A percentile compares a stretch with the other conserved stretches of the same genome.
Evolutionary conservation across 2,797 vertebrate genomes (phyloP).

Genomic region (Diglossa cyanea): DNA sequence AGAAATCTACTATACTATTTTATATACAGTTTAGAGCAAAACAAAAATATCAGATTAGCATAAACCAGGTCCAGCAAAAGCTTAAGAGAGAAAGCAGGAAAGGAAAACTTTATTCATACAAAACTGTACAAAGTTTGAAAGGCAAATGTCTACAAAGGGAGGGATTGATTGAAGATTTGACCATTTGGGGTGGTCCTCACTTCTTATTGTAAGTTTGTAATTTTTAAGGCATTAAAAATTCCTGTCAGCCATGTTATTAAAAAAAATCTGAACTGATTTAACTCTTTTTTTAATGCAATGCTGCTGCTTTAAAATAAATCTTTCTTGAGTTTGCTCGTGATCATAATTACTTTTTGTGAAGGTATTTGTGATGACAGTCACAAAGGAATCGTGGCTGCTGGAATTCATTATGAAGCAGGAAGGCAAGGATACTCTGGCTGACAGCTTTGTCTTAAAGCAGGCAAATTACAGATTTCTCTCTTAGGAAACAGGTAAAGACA

Average conservation of each 20-base stretch:
- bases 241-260: background rate
- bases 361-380: background rate
- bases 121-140: background rate
- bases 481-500: background rate
- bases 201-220: background rate
- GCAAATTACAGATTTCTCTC: background rate
- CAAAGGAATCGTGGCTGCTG: background rate
- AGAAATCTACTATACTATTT: background rate
- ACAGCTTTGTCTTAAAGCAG: background rate
- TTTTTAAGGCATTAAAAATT: background rate
- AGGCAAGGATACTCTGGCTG: background rate
- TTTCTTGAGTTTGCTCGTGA: background rate
- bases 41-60: background rate
- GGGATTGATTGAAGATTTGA: background rate
- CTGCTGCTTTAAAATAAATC: background rate
- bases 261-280: background rate
- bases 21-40: background rate
- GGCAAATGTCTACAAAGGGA: background rate
- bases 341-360: background rate
- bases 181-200: background rate
- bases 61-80: background rate
- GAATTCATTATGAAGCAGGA: background rate
- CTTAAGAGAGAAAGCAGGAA: background rate
- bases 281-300: background rate
- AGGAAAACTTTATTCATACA: background rate